Evolutionary conservation across 2,797 vertebrate genomes (phyloP).

Genomic region (Dendrocincla fuliginosa): DNA sequence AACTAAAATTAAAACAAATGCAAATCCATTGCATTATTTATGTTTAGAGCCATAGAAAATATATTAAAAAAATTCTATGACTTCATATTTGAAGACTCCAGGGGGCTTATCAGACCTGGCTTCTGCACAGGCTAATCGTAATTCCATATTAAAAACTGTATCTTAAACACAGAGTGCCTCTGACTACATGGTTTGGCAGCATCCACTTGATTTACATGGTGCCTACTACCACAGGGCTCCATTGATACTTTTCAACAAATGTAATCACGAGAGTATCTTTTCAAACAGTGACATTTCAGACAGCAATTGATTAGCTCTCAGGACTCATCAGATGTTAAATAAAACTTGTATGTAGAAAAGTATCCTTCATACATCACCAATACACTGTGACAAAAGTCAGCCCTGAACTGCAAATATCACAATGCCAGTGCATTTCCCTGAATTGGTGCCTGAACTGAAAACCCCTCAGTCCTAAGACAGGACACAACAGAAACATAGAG

Average conservation of each 20-base stretch:
- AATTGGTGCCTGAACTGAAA: neutral
- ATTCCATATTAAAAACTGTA: neutral
- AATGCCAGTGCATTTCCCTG: neutral
- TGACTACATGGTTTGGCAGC: neutral
- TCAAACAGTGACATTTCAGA: neutral
- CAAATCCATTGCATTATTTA: neutral
- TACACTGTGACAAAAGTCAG: neutral
- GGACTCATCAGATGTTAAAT: neutral
- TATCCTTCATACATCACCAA: neutral
- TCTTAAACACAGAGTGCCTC: neutral
- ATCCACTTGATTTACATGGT: neutral
- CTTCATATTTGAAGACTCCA: constrained; percentile 9
- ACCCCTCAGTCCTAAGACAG: neutral
- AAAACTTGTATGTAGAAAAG: neutral
- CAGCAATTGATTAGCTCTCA: constrained; percentile 25
- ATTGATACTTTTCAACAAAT: neutral
- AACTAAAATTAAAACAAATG: neutral
- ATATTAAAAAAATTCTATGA: neutral
- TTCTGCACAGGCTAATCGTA: constrained; percentile 1
- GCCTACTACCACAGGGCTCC: neutral
- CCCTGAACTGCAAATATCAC: neutral
- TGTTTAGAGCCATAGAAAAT: neutral
- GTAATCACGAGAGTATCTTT: neutral
- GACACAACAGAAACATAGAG: neutral
- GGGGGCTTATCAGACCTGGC: neutral